Percentiles rank a stretch among this genome's conserved stretches.
phyloP scores from a whole-genome alignment of 37 sponge, comb jelly and placozoan species.

The Chondrosia reniformis region DNA sequence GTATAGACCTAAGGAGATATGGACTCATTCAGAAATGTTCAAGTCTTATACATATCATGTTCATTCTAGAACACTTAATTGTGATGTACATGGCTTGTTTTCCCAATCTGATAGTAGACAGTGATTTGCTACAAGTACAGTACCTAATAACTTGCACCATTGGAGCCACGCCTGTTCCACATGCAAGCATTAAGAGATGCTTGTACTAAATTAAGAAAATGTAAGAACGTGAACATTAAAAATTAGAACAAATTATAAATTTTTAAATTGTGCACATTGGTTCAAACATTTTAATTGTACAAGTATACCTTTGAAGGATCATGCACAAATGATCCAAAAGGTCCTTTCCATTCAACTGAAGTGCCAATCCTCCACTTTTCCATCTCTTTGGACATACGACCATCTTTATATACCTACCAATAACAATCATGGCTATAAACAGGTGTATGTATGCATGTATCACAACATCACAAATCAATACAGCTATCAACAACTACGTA shows the following conservation, averaged over 20 bases:
- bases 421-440: too few species aligned
- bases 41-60: too few species aligned
- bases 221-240: too few species aligned
- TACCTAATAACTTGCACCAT: constrained; percentile 57
- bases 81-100: neutral
- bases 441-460: too few species aligned
- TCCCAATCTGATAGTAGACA: neutral
- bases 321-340: constrained; percentile 54
- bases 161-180: constrained; percentile 83
- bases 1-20: neutral
- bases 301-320: constrained; percentile 38
- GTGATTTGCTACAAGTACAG: neutral
- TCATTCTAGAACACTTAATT: too few species aligned
- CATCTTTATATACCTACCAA: constrained; percentile 26
- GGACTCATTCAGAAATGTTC: too few species aligned
- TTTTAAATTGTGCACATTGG: neutral
- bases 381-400: constrained; percentile 35
- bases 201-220: constrained; percentile 46
- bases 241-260: too few species aligned
- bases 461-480: too few species aligned
- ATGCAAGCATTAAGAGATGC: constrained; percentile 62
- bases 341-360: constrained; percentile 62
- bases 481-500: neutral
- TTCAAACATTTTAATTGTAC: neutral
- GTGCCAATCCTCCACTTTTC: constrained; percentile 39